Evolutionary conservation across 2,113 vertebrate genomes (phyloP).

Genomic region (Blennius ocellaris): DNA sequence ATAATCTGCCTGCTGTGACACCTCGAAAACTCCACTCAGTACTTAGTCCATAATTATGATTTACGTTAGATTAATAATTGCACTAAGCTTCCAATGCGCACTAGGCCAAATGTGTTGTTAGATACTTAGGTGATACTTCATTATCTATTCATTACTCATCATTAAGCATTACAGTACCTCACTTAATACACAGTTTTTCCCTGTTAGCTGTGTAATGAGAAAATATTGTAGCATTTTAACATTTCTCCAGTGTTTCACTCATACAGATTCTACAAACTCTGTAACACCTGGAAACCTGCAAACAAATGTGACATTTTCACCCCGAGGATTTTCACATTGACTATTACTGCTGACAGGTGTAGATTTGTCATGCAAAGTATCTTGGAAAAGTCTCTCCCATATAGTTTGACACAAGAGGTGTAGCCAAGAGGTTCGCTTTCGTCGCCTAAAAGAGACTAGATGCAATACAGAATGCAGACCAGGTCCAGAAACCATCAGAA

Average conservation of each 20-base stretch:
- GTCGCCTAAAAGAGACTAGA: neutral
- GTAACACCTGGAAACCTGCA: constrained; percentile 42
- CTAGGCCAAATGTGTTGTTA: constrained; percentile 41
- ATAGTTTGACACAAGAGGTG: constrained; percentile 15
- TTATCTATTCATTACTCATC: constrained; percentile 69
- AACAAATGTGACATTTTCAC: constrained; percentile 59
- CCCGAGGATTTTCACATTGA: constrained; percentile 59
- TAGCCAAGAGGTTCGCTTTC: constrained; percentile 1
- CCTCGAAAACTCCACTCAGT: constrained; percentile 65
- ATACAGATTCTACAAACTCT: constrained; percentile 27
- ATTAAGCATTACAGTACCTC: constrained; percentile 56
- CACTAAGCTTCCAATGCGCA: constrained; percentile 48
- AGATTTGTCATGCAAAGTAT: constrained; percentile 44
- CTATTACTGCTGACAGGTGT: constrained; percentile 60
- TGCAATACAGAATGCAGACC: neutral
- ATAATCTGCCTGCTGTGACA: constrained; percentile 68
- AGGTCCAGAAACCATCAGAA: neutral
- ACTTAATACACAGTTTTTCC: constrained; percentile 38
- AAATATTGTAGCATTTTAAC: constrained; percentile 33
- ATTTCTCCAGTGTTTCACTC: constrained; percentile 34
- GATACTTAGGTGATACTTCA: constrained; percentile 53
- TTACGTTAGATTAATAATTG: constrained; percentile 77
- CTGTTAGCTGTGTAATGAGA: constrained; percentile 27
- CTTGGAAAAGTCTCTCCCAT: constrained; percentile 8
- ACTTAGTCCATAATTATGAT: constrained; percentile 73